phyloP scores from a whole-genome alignment of 1,140 invertebrate genomes.

The Sesamia nonagrioides region DNA sequence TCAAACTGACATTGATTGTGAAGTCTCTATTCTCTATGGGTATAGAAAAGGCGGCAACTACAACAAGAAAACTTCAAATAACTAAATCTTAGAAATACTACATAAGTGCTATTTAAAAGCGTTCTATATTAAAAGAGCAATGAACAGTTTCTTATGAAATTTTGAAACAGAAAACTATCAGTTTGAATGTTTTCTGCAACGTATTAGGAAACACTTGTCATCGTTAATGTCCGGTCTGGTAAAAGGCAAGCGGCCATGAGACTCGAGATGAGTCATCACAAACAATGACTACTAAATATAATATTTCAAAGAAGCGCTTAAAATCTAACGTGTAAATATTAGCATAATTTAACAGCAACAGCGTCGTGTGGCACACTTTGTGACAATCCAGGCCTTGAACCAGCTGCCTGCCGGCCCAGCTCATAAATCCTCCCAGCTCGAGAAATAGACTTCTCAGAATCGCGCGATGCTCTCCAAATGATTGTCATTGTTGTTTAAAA shows the following conservation, averaged over 20 bases:
- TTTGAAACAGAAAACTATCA: background rate
- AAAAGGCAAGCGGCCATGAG: conserved; percentile 40
- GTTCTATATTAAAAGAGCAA: background rate
- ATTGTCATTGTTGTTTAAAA: conserved; percentile 46
- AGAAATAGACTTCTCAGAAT: conserved; percentile 40
- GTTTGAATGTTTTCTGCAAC: background rate
- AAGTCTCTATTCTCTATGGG: background rate
- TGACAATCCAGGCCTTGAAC: conserved; percentile 43
- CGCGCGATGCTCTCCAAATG: conserved; percentile 2
- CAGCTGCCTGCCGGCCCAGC: background rate
- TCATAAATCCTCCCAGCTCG: conserved; percentile 24
- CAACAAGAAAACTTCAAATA: background rate
- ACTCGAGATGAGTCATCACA: conserved; percentile 43
- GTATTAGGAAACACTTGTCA: conserved; percentile 45
- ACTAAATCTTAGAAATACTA: background rate
- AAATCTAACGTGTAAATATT: conserved; percentile 49
- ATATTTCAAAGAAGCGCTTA: conserved; percentile 50
- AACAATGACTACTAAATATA: conserved; percentile 51
- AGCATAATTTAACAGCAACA: conserved; percentile 45
- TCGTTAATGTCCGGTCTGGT: conserved; percentile 17
- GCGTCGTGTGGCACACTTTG: conserved; percentile 31
- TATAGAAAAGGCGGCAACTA: background rate
- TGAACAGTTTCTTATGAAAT: background rate
- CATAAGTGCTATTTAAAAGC: background rate
- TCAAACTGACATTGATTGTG: background rate